Conservation (phyloP, 2,113 vertebrate species). For the Sus scrofa region T2T-Sscrofa CM000812.6:74108501-74109000, state of each 20-base stretch:
- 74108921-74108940: neutral
- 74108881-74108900: too few species aligned
- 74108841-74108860: too few species aligned
- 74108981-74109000: neutral
- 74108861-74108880: too few species aligned
- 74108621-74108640: neutral
- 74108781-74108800: neutral
- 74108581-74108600: neutral
- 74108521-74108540: neutral
- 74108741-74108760: too few species aligned
- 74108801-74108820: neutral
- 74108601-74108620: neutral
- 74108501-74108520: neutral
- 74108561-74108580: neutral
- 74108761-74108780: neutral
- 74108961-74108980: neutral
- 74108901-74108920: neutral
- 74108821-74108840: too few species aligned
- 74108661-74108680: neutral
- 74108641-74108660: neutral
- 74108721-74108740: neutral
- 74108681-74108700: neutral
- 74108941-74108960: neutral
- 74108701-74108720: neutral
- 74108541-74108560: neutral